Evolutionary conservation across 2,888 invertebrate species (phyloP).

Genomic region (Achlya flavicornis): DNA sequence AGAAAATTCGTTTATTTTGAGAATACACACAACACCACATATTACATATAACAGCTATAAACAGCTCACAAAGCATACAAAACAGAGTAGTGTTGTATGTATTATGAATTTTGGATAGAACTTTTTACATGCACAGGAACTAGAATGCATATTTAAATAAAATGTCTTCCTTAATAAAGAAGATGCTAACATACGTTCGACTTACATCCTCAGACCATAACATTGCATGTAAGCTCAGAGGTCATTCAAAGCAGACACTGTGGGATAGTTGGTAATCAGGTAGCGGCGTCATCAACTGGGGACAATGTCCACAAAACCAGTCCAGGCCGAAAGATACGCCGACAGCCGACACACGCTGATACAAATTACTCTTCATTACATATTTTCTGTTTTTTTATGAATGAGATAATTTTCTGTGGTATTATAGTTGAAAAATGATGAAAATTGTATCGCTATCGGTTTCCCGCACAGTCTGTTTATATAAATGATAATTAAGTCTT

Average conservation of each 20-base stretch:
- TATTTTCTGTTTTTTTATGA: slow-evolving; percentile 5
- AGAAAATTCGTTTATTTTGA: too few relatives aligned
- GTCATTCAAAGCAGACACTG: slow-evolving; percentile 38
- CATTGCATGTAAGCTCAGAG: slow-evolving; percentile 29
- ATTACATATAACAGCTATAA: too few relatives aligned
- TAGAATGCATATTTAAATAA: too few relatives aligned
- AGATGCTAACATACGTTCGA: background rate
- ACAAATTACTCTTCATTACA: slow-evolving; percentile 7
- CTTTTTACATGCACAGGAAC: too few relatives aligned
- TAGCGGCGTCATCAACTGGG: slow-evolving; percentile 30
- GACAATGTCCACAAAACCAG: slow-evolving; percentile 54
- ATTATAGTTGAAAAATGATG: background rate
- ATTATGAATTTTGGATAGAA: too few relatives aligned
- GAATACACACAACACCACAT: too few relatives aligned
- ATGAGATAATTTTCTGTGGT: background rate
- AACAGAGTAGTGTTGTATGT: too few relatives aligned
- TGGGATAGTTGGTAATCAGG: slow-evolving; percentile 52
- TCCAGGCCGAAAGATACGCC: slow-evolving; percentile 36
- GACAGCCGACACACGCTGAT: slow-evolving; percentile 6
- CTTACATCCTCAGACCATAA: background rate
- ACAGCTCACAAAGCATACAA: too few relatives aligned
- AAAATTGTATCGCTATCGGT: background rate
- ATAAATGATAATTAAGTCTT: too few relatives aligned
- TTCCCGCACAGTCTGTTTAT: too few relatives aligned
- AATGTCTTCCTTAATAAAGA: too few relatives aligned